Evolutionary conservation across 35 echinoderm and acorn worm species (phyloP), one percentile per base, ranked within the genome.

Genomic region (Lytechinus pictus): DNA sequence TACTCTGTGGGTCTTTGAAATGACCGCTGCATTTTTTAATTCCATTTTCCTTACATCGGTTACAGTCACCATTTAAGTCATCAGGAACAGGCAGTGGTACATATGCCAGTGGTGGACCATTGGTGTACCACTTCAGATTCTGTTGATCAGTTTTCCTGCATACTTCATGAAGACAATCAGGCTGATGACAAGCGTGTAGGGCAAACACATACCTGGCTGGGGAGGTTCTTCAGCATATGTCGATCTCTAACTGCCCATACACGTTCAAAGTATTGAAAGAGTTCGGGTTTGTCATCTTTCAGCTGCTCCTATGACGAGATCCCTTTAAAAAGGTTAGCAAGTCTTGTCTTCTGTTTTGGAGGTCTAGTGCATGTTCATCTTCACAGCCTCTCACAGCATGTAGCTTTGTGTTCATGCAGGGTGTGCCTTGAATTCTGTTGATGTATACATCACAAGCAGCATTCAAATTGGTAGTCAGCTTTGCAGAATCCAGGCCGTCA

Each of bases 1-100:
- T 89, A 27, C 33, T 89, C 3, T 24, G 87, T 28, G 3, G 33
- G 16, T 89, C n/a, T 3, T 28, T 5, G 11, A 28, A 89, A 89
- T 89, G 87, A 3, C 87, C 87, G 33, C 87, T 89, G 16, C 87
- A 89, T n/a, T n/a, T n/a, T n/a, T n/a, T n/a, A n/a, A n/a, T n/a
- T n/a, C n/a, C n/a, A 27, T 27, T 52, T 8, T 27, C 87, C 6
- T 19, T 27, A 19, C 87, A 89, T 12, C n/a, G 27, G 4, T 24
- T 9, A 27, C 87, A 89, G 33, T 5, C 3, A 8, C 87, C 87
- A 52, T 27, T 27, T 27, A 24, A 89, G 3, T 24, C n/a, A 27
- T 89, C 87, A 52, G 24, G 2, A 89, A 89, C 87, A 9, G 87
- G 87, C 27, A 89, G 8, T 9, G 87, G 87, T 5, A 89, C 11